A percentile compares a stretch with the other conserved stretches of the same genome.
Conservation (phyloP, 2,113 vertebrate species). For the Macrotis lagotis region DNA sequence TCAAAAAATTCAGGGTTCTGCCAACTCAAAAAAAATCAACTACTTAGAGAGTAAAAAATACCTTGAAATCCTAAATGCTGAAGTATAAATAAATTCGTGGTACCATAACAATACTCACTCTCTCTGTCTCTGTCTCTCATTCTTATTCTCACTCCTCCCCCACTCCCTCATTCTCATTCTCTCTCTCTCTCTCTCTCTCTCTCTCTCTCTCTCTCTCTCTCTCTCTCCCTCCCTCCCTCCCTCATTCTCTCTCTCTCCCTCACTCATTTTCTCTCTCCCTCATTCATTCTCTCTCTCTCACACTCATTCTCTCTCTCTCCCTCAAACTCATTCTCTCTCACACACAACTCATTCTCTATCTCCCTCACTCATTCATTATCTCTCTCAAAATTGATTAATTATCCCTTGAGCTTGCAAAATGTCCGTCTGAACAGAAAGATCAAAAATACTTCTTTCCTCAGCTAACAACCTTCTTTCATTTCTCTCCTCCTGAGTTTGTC, state of each 20-base stretch:
- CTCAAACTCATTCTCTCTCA: not conserved
- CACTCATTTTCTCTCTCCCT: not conserved
- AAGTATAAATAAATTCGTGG: slow-evolving; percentile 61
- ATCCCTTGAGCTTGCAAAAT: slow-evolving; percentile 67
- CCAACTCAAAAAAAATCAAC: slow-evolving; percentile 71
- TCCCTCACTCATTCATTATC: too few relatives aligned
- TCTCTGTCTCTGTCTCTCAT: not conserved
- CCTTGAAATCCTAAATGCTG: slow-evolving; percentile 55
- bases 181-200: not conserved
- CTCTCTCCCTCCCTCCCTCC: too few relatives aligned
- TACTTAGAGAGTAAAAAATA: slow-evolving; percentile 81
- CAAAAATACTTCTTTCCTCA: slow-evolving; percentile 14
- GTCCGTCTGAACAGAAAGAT: not conserved
- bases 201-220: not conserved
- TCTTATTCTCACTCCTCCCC: too few relatives aligned
- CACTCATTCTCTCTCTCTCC: too few relatives aligned
- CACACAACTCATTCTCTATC: too few relatives aligned
- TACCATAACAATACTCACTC: slow-evolving; percentile 69
- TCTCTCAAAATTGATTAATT: slow-evolving; percentile 68
- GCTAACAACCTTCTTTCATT: not conserved
- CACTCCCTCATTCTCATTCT: not conserved
- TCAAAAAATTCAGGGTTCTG: slow-evolving; percentile 59
- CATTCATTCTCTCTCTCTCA: too few relatives aligned
- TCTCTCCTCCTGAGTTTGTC: slow-evolving; percentile 61
- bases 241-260: not conserved